A percentile compares a stretch with the other conserved stretches of the same genome.
Evolutionary conservation across 2,797 vertebrate genomes (phyloP).

Genomic region (Syncerus caffer): DNA sequence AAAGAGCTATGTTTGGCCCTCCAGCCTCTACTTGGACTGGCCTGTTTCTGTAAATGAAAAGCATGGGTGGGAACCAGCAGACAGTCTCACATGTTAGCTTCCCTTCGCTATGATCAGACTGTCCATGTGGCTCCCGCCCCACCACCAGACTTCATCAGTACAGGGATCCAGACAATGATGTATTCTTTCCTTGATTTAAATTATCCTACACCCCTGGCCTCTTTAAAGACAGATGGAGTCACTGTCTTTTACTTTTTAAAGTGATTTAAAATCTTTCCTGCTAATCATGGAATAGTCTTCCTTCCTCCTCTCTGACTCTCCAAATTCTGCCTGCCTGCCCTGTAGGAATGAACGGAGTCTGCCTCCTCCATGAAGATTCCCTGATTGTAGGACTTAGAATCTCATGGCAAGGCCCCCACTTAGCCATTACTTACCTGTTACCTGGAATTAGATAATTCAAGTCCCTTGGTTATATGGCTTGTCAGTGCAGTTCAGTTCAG

Average conservation of each 20-base stretch:
- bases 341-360: background rate
- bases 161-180: background rate
- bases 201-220: background rate
- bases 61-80: background rate
- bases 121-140: accelerated
- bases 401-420: background rate
- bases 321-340: background rate
- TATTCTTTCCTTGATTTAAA: background rate
- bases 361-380: background rate
- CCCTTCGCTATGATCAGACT: background rate
- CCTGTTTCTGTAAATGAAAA: background rate
- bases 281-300: background rate
- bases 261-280: background rate
- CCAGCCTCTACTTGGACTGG: background rate
- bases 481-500: background rate
- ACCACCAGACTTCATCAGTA: background rate
- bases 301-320: background rate
- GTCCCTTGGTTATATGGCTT: background rate
- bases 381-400: background rate
- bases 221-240: background rate
- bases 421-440: background rate
- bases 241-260: background rate
- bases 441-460: background rate
- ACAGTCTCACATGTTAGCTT: background rate
- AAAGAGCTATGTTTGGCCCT: background rate